Evolutionary conservation across 2,888 invertebrate genomes (phyloP).

Genomic region (Drosophila quasianomalipes): DNA sequence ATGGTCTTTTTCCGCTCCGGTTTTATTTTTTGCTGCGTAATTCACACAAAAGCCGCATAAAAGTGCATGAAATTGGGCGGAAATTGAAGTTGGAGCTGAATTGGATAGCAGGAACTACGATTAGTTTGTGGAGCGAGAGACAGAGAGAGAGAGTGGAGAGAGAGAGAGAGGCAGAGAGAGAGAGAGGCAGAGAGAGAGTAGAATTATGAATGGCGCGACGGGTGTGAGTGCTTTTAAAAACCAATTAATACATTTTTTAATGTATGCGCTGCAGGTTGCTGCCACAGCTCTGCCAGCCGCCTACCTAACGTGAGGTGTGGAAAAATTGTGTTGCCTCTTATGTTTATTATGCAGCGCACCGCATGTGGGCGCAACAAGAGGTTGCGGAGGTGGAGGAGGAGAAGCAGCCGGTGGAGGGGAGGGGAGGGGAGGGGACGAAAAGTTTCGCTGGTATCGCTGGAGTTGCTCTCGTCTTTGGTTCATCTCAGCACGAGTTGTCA

Average conservation of each 20-base stretch:
- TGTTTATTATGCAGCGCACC: conserved; percentile 78
- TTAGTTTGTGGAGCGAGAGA: neutral
- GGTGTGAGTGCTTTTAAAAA: conserved; percentile 80
- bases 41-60: conserved; percentile 76
- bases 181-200: neutral
- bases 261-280: conserved; percentile 75
- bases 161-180: neutral
- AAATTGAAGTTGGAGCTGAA: conserved; percentile 63
- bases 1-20: conserved; percentile 70
- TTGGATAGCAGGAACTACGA: conserved; percentile 32
- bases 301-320: conserved; percentile 52
- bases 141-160: neutral
- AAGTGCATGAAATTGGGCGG: conserved; percentile 79
- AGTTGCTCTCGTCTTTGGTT: conserved; percentile 17
- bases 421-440: conserved; percentile 8
- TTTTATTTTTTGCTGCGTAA: conserved; percentile 71
- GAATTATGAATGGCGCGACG: conserved; percentile 78
- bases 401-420: neutral
- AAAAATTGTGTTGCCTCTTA: conserved; percentile 63
- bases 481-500: conserved; percentile 79
- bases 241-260: conserved; percentile 81
- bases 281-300: conserved; percentile 38
- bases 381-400: conserved; percentile 4
- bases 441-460: conserved; percentile 27
- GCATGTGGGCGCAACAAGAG: conserved; percentile 59